Conservation (phyloP, 2,797 vertebrate genomes). For the Hirundo rustica region DNA sequence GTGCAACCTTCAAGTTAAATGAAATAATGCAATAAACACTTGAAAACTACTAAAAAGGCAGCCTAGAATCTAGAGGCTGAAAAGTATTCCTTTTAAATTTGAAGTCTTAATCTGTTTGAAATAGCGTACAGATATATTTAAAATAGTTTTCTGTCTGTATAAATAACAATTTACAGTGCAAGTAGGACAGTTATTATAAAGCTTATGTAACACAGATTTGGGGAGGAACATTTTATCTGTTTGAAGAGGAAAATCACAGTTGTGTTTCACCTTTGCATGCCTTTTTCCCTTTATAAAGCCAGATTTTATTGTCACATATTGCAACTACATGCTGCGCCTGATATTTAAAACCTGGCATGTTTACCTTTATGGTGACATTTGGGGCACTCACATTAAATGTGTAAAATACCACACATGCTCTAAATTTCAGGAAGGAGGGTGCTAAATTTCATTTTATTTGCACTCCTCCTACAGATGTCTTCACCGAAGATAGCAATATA, state of each 20-base stretch:
- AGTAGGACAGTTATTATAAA: not conserved
- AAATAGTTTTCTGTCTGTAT: not conserved
- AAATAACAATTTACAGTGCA: not conserved
- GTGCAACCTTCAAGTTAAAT: not conserved
- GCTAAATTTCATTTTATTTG: slow-evolving; percentile 44
- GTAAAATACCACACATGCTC: not conserved
- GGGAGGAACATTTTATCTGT: not conserved
- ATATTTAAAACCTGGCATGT: slow-evolving; percentile 21
- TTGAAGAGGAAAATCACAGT: not conserved
- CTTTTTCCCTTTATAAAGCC: not conserved
- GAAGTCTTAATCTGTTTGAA: not conserved
- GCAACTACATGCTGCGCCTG: not conserved
- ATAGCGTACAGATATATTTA: not conserved
- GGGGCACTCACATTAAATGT: not conserved
- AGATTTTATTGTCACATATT: slow-evolving; percentile 13
- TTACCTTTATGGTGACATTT: slow-evolving; percentile 19
- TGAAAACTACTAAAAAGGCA: not conserved
- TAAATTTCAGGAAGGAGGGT: not conserved
- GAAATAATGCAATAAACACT: not conserved
- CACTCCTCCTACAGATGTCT: not conserved
- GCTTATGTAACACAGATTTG: not conserved
- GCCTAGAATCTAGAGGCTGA: not conserved
- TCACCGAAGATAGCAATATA: not conserved
- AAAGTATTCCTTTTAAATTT: not conserved
- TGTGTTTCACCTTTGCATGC: not conserved